A percentile compares a stretch with the other conserved stretches of the same genome.
Evolutionary conservation across 2,797 vertebrate species (phyloP).

Genomic region (Labeo calbasu): DNA sequence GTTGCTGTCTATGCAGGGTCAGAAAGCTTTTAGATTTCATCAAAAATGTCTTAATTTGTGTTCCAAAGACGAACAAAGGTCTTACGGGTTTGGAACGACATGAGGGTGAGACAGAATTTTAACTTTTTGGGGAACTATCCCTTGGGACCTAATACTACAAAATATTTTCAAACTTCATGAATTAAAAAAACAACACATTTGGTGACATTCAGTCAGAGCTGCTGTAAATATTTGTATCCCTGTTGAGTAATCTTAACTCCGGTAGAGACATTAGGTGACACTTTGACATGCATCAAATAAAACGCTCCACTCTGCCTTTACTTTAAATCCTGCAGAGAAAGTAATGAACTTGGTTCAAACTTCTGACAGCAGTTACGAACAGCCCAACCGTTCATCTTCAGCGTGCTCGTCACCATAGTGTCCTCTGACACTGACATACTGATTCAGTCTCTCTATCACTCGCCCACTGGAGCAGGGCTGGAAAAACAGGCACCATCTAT

Average conservation of each 20-base stretch:
- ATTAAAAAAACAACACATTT: neutral
- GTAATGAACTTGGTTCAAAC: slow-evolving; percentile 36
- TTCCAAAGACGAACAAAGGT: too few relatives aligned
- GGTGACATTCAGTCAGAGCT: neutral
- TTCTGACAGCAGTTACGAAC: slow-evolving; percentile 30
- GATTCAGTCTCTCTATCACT: slow-evolving; percentile 39
- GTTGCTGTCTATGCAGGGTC: too few relatives aligned
- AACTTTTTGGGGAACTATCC: neutral
- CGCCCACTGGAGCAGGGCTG: slow-evolving; percentile 37
- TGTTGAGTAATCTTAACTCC: neutral
- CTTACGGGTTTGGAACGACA: too few relatives aligned
- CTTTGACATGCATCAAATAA: neutral
- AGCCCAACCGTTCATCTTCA: slow-evolving; percentile 40
- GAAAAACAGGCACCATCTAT: slow-evolving; percentile 43
- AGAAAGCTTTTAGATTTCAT: too few relatives aligned
- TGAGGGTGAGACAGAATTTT: too few relatives aligned
- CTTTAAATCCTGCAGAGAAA: neutral
- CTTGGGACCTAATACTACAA: neutral
- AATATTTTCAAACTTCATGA: neutral
- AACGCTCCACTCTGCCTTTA: neutral
- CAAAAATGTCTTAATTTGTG: too few relatives aligned
- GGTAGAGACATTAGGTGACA: neutral
- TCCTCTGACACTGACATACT: slow-evolving; percentile 39
- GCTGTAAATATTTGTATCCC: neutral
- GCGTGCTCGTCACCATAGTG: neutral